Conservation (phyloP, 2,888 invertebrate genomes). For the Agelastica alni region DNA sequence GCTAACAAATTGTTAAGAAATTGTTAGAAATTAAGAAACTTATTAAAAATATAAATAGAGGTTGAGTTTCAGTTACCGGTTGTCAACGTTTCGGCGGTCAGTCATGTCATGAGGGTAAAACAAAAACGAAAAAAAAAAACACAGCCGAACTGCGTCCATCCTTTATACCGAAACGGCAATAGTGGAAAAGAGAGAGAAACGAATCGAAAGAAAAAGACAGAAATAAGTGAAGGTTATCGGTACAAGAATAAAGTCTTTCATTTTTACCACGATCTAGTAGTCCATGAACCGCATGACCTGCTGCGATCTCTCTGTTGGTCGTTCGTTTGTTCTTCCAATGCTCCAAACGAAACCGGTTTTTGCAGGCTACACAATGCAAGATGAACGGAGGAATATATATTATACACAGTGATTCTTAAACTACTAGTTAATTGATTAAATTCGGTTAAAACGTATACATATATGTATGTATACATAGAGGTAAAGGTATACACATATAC, state of each 20-base stretch:
- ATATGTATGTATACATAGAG: too few species aligned
- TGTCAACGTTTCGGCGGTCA: too few species aligned
- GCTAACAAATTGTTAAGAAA: too few species aligned
- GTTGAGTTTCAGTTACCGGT: too few species aligned
- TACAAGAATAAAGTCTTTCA: constrained; percentile 38
- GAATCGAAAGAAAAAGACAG: constrained; percentile 4
- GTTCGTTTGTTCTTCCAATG: constrained; percentile 50
- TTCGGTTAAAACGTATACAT: too few species aligned
- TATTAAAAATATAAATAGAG: too few species aligned
- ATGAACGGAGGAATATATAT: constrained; percentile 11
- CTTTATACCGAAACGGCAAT: not conserved
- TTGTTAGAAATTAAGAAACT: too few species aligned
- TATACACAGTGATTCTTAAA: constrained; percentile 13
- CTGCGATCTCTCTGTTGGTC: constrained; percentile 49
- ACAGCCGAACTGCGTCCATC: not conserved
- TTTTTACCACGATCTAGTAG: constrained; percentile 53
- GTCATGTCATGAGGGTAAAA: too few species aligned
- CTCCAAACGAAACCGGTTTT: constrained; percentile 52
- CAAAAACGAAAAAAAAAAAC: not conserved
- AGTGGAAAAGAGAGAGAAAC: not conserved
- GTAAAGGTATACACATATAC: too few species aligned
- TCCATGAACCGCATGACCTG: constrained; percentile 57
- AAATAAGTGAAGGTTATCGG: constrained; percentile 26
- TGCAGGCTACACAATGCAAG: constrained; percentile 39
- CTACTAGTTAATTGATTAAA: too few species aligned